Base-by-base conservation (phyloP, 2,888 invertebrate genomes). In the Charanyca ferruginea region DNA sequence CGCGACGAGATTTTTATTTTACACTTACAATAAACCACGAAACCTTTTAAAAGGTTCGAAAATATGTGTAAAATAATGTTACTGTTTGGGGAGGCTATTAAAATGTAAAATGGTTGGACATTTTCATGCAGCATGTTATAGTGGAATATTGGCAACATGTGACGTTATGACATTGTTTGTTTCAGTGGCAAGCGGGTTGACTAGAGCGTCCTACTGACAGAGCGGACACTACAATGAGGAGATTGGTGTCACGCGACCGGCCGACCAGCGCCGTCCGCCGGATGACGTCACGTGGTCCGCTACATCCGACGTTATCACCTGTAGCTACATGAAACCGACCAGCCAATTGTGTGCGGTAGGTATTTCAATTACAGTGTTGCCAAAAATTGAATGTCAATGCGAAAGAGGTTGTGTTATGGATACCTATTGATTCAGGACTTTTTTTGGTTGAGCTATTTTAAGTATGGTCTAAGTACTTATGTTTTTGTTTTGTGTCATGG, bases 261-360 rank as follows among this genome's bases (percentile, higher is more conserved):
- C 68, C 82, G 76, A 75, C 82, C 84, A 83, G 85, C 74, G 73
- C 74, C 69, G 73, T 77, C 83, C 85, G 89, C 88, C 91, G 92
- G 92, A 91, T 87, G 87, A 87, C 87, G 90, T 93, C 93, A 92
- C 90, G 90, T 86, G 88, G 89, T 69, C 81, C 76, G 85, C 86
- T 84, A 86, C 91, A 88, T 93, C 93, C 94, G 93, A 91, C 90
- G 83, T 84, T 84, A 87, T 88, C 86, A 87, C 87, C 85, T 77
- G 81, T 58, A 58, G 77, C 79, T 85, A 86, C 83, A 79, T 68
- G 73, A 66, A 70, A 61, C 79, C 38, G 63, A 53, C 62, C 48
- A 63, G 53, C 58, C 79, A 77, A 76, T 73, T 74, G 68, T 80
- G 55, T 70, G 62, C 38, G 55, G 22, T 44, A 54, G 57, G 23